phyloP scores from a whole-genome alignment of 2,888 invertebrate species.

The Caenorhabditis macrosperma region DNA sequence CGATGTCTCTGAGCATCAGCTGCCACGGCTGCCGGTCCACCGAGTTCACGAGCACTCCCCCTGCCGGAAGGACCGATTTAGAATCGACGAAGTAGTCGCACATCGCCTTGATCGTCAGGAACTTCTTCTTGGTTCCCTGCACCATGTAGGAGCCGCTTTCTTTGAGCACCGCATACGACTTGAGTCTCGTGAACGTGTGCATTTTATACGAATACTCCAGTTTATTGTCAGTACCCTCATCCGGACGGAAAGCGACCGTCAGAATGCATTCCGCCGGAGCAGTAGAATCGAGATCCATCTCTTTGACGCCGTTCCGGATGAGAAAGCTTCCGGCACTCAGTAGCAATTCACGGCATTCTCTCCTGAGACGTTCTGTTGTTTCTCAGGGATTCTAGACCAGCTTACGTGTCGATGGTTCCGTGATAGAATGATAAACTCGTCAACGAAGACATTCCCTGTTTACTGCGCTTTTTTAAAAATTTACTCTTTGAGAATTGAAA shows the following conservation, averaged over 20 bases:
- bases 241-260: constrained; percentile 6
- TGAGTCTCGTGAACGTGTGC: constrained; percentile 17
- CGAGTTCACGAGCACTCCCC: constrained; percentile 3
- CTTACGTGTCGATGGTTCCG: constrained; percentile 29
- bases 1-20: constrained; percentile 7
- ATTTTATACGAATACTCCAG: constrained; percentile 13
- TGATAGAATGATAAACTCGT: constrained; percentile 4
- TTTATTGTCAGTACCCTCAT: neutral
- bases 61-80: neutral
- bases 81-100: neutral
- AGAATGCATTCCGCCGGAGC: neutral
- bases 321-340: constrained; percentile 19
- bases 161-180: constrained; percentile 18
- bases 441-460: neutral
- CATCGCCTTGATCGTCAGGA: constrained; percentile 11
- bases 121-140: constrained; percentile 8
- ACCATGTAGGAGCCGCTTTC: neutral
- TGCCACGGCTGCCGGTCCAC: constrained; percentile 24
- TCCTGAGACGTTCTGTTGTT: neutral
- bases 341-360: constrained; percentile 27
- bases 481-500: neutral
- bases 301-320: neutral
- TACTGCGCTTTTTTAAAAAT: too few species aligned
- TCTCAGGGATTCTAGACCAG: neutral
- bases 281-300: neutral